Evolutionary conservation across 2,888 invertebrate species (phyloP).

Genomic region (Harpagoxenus sublaevis): DNA sequence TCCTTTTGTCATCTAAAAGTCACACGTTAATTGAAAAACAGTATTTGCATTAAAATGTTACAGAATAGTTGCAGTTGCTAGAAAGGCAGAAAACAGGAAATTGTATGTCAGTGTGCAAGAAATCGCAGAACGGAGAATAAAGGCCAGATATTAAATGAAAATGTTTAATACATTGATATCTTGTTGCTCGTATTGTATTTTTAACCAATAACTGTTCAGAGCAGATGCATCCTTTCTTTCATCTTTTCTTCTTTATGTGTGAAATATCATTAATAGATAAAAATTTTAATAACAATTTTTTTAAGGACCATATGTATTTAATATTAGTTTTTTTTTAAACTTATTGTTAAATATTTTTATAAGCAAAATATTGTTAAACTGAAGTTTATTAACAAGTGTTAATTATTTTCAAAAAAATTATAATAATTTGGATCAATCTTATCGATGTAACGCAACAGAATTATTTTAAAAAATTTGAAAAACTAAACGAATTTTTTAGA

Average conservation of each 20-base stretch:
- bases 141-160: neutral
- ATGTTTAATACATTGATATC: neutral
- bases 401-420: neutral
- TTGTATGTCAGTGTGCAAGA: neutral
- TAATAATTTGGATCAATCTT: neutral
- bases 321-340: neutral
- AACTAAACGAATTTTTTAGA: neutral
- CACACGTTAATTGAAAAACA: neutral
- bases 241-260: neutral
- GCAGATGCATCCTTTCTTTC: neutral
- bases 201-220: neutral
- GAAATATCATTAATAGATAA: neutral
- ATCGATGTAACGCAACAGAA: neutral
- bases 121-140: constrained; percentile 8
- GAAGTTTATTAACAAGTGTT: neutral
- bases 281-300: no score
- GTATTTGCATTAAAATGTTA: neutral
- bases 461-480: neutral
- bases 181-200: neutral
- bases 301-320: neutral
- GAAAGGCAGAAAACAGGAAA: neutral
- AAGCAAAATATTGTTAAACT: neutral
- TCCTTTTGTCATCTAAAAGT: neutral
- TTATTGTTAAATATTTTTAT: neutral
- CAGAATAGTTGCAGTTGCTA: neutral